phyloP scores from a whole-genome alignment of 2,113 vertebrate genomes.

The Phalacrocorax aristotelis region DNA sequence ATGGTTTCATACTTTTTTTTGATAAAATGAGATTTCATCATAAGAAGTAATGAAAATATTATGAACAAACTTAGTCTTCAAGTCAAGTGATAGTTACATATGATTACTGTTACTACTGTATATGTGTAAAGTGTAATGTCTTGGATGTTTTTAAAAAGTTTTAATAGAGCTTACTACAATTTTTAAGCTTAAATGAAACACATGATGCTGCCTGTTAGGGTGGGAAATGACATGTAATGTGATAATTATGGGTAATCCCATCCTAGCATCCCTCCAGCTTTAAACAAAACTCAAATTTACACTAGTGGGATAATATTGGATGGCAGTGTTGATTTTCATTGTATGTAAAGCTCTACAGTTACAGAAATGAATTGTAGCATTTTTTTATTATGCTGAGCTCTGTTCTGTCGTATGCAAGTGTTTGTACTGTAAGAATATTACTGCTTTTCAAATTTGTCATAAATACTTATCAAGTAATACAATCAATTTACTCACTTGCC shows the following conservation, averaged over 20 bases:
- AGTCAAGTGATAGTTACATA: background rate
- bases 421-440: slow-evolving; percentile 57
- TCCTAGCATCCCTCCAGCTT: background rate
- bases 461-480: slow-evolving; percentile 53
- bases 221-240: background rate
- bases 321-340: background rate
- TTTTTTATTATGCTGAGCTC: slow-evolving; percentile 6
- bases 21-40: background rate
- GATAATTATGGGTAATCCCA: background rate
- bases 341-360: slow-evolving; percentile 13
- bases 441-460: slow-evolving; percentile 52
- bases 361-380: background rate
- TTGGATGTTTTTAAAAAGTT: background rate
- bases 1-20: background rate
- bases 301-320: background rate
- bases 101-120: background rate
- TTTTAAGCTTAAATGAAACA: background rate
- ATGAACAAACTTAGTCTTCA: background rate
- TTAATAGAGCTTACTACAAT: background rate
- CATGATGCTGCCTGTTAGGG: background rate
- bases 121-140: slow-evolving; percentile 1
- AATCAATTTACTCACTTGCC: slow-evolving; percentile 65
- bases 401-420: slow-evolving; percentile 32
- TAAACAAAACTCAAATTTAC: background rate
- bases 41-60: background rate